A percentile compares a stretch with the other conserved stretches of the same genome.
These are phyloP conservation scores for Temnopleurus reevesii DNA, from an alignment of 53 echinoderm and acorn worm genomes.

Conservation along the genomic window DNA sequence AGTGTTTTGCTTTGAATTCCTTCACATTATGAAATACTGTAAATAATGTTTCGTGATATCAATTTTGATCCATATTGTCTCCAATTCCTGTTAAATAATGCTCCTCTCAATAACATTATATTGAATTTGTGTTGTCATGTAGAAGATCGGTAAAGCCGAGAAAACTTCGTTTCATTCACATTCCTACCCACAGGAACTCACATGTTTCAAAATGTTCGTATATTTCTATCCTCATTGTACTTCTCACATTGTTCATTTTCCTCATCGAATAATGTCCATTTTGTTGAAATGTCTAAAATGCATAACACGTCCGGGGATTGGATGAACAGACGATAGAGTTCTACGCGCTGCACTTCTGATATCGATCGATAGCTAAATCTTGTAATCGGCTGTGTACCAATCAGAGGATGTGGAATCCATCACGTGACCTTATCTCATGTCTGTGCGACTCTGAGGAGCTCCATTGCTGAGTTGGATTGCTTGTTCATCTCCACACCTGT, in stretches of 20 bases:
- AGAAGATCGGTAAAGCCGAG: no score
- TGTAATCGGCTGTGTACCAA: neutral
- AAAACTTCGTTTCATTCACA: no score
- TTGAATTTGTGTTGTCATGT: no score
- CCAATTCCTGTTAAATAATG: no score
- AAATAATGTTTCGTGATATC: no score
- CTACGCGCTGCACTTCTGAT: neutral
- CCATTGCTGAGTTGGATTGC: constrained; percentile 57
- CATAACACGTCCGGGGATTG: neutral
- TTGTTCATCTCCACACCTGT: constrained; percentile 60
- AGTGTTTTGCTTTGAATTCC: no score
- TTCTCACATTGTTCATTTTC: neutral
- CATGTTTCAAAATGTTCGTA: no score
- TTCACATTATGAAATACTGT: no score
- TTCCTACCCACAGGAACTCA: no score
- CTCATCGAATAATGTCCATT: neutral
- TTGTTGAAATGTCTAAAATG: neutral
- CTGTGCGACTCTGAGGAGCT: constrained; percentile 46
- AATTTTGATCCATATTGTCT: no score
- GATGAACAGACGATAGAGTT: neutral
- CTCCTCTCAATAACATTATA: no score
- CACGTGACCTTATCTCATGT: constrained; percentile 57
- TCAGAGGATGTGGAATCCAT: neutral
- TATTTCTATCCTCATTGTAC: neutral
- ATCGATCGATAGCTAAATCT: neutral